Base-by-base conservation (phyloP, 2,888 invertebrate species). In the Thymelicus lineola region DNA sequence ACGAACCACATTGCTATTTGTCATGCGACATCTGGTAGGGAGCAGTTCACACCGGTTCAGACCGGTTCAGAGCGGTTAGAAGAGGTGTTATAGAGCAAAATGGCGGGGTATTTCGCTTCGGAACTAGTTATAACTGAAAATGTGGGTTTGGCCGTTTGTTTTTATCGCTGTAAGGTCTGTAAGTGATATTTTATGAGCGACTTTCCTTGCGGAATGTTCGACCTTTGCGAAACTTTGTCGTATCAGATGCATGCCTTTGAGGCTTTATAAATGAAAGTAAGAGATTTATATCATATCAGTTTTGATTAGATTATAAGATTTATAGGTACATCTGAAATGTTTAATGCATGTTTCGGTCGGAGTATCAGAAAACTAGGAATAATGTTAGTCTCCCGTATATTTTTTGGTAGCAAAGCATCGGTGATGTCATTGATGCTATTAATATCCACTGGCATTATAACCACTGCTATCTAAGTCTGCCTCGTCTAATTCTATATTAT, bases 1-100 rank as follows among this genome's bases (percentile, higher is more conserved):
- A 77, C 72, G 80, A 77, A 89, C 89, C 86, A 80, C 86, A 82
- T 80, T 74, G 87, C 86, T 80, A 88, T 89, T 87, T 86, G 85
- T 89, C 88, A 86, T 83, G 85, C 83, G 80, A 82, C 88, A 88
- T 86, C 88, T 89, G 88, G 78, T 76, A 72, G 71, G 75, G 81
- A 85, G 80, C 80, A 76, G 86, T 86, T 86, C 81, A 78, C 83
- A 85, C 86, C 81, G 83, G 84, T 82, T 77, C 75, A 73, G 74
- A 79, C 79, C 76, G 78, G 81, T 81, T 83, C 68, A 46, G 65
- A 59, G 63, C 71, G 74, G 74, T 73, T 70, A 76, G 72, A 75
- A 74, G 71, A 75, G 73, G 70, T 69, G 70, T 69, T 69, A 69
- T 69, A 69, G 69, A 69, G 69, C 74, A 71, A 73, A 77, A 72